Evolutionary conservation across 2,797 vertebrate species (phyloP).

Genomic region (Ciconia nigra): DNA sequence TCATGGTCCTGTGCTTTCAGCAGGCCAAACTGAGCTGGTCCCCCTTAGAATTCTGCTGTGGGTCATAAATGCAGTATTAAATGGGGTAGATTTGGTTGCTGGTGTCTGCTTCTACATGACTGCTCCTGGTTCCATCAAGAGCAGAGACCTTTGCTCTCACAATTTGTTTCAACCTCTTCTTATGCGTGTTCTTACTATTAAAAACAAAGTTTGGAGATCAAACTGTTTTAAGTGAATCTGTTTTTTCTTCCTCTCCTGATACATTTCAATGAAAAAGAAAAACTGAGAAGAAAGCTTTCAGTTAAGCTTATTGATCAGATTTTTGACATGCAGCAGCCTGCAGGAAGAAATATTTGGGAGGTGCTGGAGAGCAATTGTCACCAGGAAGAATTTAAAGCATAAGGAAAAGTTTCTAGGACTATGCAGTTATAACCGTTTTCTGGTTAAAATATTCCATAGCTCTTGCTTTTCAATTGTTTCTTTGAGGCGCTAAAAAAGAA

Average conservation of each 20-base stretch:
- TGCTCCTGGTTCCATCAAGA: neutral
- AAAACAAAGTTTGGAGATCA: neutral
- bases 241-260: neutral
- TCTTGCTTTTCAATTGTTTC: neutral
- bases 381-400: neutral
- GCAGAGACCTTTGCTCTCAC: neutral
- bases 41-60: neutral
- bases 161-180: neutral
- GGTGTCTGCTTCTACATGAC: neutral
- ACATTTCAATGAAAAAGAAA: neutral
- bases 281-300: neutral
- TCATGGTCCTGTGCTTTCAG: neutral
- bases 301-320: neutral
- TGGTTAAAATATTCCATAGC: neutral
- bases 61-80: neutral
- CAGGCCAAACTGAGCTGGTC: neutral
- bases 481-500: neutral
- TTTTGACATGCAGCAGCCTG: neutral
- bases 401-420: neutral
- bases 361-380: neutral
- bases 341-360: neutral
- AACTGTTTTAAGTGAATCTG: neutral
- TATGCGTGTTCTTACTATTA: neutral
- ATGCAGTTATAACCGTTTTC: neutral
- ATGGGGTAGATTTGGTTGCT: neutral